Evolutionary conservation across 2,113 vertebrate species (phyloP).

Genomic region (Phalacrocorax aristotelis): DNA sequence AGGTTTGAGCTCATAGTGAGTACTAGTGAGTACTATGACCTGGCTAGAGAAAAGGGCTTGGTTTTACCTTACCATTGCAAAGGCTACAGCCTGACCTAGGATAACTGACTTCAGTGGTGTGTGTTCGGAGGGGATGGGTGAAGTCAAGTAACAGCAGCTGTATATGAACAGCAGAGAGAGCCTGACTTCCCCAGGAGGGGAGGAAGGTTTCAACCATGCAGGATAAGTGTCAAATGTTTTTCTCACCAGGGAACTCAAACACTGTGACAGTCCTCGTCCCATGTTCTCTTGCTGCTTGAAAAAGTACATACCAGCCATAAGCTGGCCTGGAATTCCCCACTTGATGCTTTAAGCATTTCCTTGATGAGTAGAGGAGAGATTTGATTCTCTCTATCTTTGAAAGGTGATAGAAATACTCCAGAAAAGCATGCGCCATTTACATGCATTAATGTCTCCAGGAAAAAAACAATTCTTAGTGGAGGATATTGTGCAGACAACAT

Average conservation of each 20-base stretch:
- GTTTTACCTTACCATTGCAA: not conserved
- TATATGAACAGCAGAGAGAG: not conserved
- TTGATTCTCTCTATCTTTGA: constrained; percentile 20
- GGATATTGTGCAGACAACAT: not conserved
- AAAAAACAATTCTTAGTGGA: not conserved
- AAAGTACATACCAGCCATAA: not conserved
- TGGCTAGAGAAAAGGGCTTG: not conserved
- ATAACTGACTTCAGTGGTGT: not conserved
- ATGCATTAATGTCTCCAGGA: constrained; percentile 9
- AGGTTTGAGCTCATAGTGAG: not conserved
- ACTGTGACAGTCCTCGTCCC: not conserved
- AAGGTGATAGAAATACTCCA: constrained; percentile 53
- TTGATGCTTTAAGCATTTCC: constrained; percentile 37
- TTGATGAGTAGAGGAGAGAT: constrained; percentile 33
- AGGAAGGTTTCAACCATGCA: not conserved
- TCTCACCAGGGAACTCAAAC: constrained; percentile 40
- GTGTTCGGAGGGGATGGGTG: not conserved
- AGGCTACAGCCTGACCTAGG: not conserved
- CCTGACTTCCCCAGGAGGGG: not conserved
- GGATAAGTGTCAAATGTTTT: constrained; percentile 24
- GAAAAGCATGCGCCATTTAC: constrained; percentile 35
- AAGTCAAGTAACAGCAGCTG: not conserved
- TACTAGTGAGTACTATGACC: not conserved
- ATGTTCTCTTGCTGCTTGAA: constrained; percentile 5
- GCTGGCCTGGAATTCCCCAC: constrained; percentile 35